Evolutionary conservation across 2,888 invertebrate species (phyloP).

Genomic region (Cerastoderma edule): DNA sequence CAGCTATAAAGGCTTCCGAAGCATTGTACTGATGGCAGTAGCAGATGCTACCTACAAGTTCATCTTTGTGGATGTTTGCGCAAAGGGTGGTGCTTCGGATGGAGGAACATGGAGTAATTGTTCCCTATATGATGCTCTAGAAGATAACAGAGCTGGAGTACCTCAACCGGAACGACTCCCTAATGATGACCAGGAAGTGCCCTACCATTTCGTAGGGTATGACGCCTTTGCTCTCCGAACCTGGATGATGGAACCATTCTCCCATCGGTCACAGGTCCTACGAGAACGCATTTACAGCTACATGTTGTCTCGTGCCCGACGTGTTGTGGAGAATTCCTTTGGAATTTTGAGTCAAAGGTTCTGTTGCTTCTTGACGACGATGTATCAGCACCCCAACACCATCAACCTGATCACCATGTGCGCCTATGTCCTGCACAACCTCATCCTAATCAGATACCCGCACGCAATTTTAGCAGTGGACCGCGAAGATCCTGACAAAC

Average conservation of each 20-base stretch:
- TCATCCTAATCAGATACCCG: too few species aligned
- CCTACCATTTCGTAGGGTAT: constrained; percentile 17
- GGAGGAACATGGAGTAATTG: constrained; percentile 3
- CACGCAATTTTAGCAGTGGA: too few species aligned
- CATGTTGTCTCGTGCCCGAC: background rate
- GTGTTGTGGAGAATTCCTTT: constrained; percentile 18
- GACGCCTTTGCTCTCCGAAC: constrained; percentile 2
- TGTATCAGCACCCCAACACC: too few species aligned
- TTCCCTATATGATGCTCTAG: constrained; percentile 8
- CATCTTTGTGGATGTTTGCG: background rate
- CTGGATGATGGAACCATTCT: constrained; percentile 15
- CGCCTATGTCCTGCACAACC: too few species aligned
- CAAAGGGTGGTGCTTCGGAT: constrained; percentile 14
- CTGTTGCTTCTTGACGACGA: too few species aligned
- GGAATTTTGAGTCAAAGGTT: too few species aligned
- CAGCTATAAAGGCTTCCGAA: background rate
- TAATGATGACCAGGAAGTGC: constrained; percentile 20
- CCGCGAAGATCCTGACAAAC: too few species aligned
- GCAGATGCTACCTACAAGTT: background rate
- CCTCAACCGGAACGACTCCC: constrained; percentile 27
- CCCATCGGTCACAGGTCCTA: background rate
- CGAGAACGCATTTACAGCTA: background rate
- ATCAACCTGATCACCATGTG: too few species aligned
- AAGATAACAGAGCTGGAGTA: constrained; percentile 9
- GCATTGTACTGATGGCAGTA: background rate